Evolutionary conservation across 2,113 vertebrate genomes (phyloP).

Genomic region (Cebidichthys violaceus): DNA sequence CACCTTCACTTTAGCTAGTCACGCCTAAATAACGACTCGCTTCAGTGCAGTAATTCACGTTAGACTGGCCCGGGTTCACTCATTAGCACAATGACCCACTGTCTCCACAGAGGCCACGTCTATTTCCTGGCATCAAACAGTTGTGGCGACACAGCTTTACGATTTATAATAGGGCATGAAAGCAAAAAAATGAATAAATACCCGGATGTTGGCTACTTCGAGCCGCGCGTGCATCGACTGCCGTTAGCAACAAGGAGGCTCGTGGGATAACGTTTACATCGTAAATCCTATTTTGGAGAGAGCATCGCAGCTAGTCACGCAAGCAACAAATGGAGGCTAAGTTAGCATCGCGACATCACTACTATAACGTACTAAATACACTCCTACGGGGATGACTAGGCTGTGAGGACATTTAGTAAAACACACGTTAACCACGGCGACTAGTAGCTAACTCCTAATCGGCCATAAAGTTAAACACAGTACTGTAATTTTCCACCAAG

Average conservation of each 20-base stretch:
- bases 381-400: accelerated
- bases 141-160: slow-evolving; percentile 48
- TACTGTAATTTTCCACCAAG: slow-evolving; percentile 58
- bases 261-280: background rate
- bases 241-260: background rate
- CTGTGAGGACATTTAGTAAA: accelerated
- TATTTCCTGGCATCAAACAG: slow-evolving; percentile 58
- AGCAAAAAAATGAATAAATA: background rate
- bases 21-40: slow-evolving; percentile 44
- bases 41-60: slow-evolving; percentile 64
- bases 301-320: slow-evolving; percentile 61
- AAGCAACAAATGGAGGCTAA: slow-evolving; percentile 37
- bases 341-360: slow-evolving; percentile 27
- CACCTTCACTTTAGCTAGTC: background rate
- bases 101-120: slow-evolving; percentile 43
- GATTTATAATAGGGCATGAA: background rate
- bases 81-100: slow-evolving; percentile 76
- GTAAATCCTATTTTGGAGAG: background rate
- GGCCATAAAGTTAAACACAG: background rate
- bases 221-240: background rate
- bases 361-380: background rate
- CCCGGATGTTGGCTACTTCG: background rate
- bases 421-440: accelerated
- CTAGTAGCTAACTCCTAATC: background rate
- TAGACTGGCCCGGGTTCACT: slow-evolving; percentile 67